Conservation (phyloP, 2,888 invertebrate genomes). For the Netelia virgata region DNA sequence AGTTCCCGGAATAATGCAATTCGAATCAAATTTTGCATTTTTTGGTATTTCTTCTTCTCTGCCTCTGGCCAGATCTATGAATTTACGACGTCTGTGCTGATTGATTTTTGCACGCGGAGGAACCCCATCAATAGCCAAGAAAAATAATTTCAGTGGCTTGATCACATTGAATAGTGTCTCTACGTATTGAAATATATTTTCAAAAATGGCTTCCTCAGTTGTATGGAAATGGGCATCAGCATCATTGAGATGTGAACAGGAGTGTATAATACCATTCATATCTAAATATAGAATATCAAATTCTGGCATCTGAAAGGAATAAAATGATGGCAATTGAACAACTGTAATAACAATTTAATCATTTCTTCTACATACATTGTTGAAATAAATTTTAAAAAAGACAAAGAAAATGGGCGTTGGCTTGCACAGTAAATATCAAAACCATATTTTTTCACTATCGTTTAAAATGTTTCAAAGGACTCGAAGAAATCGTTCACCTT, state of each 20-base stretch:
- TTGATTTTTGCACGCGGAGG: slow-evolving; percentile 99
- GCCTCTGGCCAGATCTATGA: slow-evolving; percentile 93
- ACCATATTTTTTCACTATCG: slow-evolving; percentile 3
- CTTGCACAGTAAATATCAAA: slow-evolving; percentile 6
- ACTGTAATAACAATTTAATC: slow-evolving; percentile 13
- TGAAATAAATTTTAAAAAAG: background rate
- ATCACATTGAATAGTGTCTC: slow-evolving; percentile 97
- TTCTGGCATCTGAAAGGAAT: slow-evolving; percentile 94
- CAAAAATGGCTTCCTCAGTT: slow-evolving; percentile 96
- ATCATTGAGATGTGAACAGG: slow-evolving; percentile 98
- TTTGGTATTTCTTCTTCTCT: slow-evolving; percentile 92
- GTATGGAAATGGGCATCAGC: slow-evolving; percentile 96
- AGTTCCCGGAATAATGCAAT: slow-evolving; percentile 99
- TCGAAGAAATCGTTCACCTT: no score
- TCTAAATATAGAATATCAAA: slow-evolving; percentile 98
- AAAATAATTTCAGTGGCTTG: slow-evolving; percentile 96
- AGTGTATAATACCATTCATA: slow-evolving; percentile 99
- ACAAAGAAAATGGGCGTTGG: background rate
- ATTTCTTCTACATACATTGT: background rate
- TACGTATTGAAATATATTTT: slow-evolving; percentile 96
- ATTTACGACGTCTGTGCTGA: slow-evolving; percentile 96
- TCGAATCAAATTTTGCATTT: slow-evolving; percentile 96
- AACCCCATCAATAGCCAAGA: slow-evolving; percentile 99
- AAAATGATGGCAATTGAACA: slow-evolving; percentile 7
- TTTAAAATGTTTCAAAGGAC: background rate